These are phyloP conservation scores for Polyergus mexicanus DNA, from an alignment of 1,140 invertebrate genomes.

Conservation along the genomic window DNA sequence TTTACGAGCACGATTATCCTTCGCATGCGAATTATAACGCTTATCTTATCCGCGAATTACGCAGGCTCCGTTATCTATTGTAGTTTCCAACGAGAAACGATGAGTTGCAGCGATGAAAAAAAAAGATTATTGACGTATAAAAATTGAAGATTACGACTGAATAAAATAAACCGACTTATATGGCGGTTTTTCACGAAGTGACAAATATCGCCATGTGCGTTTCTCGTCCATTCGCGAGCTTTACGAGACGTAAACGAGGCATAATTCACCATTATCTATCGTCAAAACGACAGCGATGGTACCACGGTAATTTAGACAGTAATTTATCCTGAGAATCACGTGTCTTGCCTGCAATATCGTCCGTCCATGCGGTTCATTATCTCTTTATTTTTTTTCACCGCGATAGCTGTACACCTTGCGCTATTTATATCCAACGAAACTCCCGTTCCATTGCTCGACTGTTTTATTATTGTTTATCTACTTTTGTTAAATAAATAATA, in stretches of 20 bases:
- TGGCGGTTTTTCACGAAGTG: constrained; percentile 40
- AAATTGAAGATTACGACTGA: constrained; percentile 53
- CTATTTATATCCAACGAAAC: background rate
- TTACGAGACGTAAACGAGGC: constrained; percentile 66
- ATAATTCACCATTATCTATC: constrained; percentile 71
- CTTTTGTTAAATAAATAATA: background rate
- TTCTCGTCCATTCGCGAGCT: constrained; percentile 28
- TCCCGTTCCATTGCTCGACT: background rate
- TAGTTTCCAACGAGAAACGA: background rate
- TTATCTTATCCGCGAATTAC: constrained; percentile 57
- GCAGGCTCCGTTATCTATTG: background rate
- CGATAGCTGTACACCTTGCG: background rate
- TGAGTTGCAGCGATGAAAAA: background rate
- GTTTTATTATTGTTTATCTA: too few species aligned
- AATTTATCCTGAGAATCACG: constrained; percentile 58
- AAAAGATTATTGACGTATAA: constrained; percentile 12
- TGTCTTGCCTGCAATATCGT: constrained; percentile 17
- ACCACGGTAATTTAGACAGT: constrained; percentile 51
- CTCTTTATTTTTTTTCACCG: background rate
- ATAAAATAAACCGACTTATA: constrained; percentile 56
- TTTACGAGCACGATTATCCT: background rate
- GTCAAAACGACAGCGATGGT: constrained; percentile 42
- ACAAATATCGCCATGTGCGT: constrained; percentile 60
- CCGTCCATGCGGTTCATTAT: constrained; percentile 3
- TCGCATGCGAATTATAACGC: background rate